Conservation (phyloP, 2,888 invertebrate species). For the Melanophora roralis region DNA sequence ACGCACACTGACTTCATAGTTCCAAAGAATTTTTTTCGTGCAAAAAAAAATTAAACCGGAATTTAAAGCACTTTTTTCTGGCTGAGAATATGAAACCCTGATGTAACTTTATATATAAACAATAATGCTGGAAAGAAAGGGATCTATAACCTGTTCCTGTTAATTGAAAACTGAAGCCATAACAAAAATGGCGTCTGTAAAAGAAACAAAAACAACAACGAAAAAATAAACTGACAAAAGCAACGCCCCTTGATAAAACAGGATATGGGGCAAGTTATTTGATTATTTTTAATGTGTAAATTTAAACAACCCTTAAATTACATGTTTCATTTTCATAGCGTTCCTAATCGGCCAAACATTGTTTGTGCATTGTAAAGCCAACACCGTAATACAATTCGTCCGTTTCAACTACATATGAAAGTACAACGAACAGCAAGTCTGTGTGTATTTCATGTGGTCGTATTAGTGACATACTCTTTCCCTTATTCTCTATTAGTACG, state of each 20-base stretch:
- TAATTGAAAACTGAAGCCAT: background rate
- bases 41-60: constrained; percentile 44
- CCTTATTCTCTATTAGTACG: constrained; percentile 1
- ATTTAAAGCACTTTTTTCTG: constrained; percentile 31
- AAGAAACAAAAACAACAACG: background rate
- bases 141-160: constrained; percentile 42
- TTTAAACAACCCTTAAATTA: constrained; percentile 65
- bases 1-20: background rate
- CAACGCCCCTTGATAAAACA: constrained; percentile 63
- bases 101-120: constrained; percentile 34
- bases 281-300: background rate
- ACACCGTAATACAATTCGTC: constrained; percentile 63
- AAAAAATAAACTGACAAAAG: constrained; percentile 25
- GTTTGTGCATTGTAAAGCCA: background rate
- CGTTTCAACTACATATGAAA: constrained; percentile 16
- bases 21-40: constrained; percentile 1
- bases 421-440: too few relatives aligned
- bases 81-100: constrained; percentile 46
- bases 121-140: background rate
- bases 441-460: background rate
- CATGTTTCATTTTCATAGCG: constrained; percentile 55
- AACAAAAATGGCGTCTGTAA: constrained; percentile 69
- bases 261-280: constrained; percentile 34
- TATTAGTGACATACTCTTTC: background rate
- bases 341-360: background rate